A percentile compares a stretch with the other conserved stretches of the same genome.
These are phyloP conservation scores for Stenodera caucasica DNA, from an alignment of 2,888 invertebrate species.

Conservation along the genomic window DNA sequence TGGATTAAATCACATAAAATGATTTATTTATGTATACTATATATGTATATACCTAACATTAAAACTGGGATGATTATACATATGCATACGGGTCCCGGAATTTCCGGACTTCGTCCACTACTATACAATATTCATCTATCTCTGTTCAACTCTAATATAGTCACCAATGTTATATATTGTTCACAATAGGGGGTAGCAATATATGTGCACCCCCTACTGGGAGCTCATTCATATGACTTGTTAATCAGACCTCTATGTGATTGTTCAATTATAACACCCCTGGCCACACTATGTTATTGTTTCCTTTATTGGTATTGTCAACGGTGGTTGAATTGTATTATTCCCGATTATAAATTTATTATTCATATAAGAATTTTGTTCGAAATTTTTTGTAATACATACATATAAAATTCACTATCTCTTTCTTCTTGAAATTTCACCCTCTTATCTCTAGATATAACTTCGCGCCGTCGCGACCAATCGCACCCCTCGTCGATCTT, in stretches of 20 bases:
- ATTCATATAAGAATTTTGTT: background rate
- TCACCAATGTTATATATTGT: constrained; percentile 35
- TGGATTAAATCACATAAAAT: too few relatives aligned
- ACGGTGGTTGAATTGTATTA: constrained; percentile 15
- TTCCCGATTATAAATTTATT: background rate
- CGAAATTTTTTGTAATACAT: too few relatives aligned
- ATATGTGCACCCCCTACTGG: constrained; percentile 41
- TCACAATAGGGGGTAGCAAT: constrained; percentile 42
- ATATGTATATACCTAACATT: too few relatives aligned
- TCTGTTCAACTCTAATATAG: background rate
- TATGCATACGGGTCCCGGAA: constrained; percentile 36
- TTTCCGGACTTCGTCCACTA: constrained; percentile 28
- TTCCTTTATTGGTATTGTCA: constrained; percentile 32
- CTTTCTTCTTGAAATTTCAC: too few relatives aligned
- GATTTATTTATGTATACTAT: too few relatives aligned
- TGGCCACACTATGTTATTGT: constrained; percentile 28
- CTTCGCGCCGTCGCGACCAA: constrained; percentile 59
- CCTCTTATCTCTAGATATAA: constrained; percentile 23
- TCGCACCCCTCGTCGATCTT: constrained; percentile 70
- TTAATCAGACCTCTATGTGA: constrained; percentile 42
- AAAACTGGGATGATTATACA: constrained; percentile 35
- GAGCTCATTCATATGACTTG: constrained; percentile 42
- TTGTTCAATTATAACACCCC: constrained; percentile 32
- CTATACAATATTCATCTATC: background rate
- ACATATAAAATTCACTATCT: constrained; percentile 41